phyloP scores from a whole-genome alignment of 2,888 invertebrate genomes.

The Pimpla rufipes region DNA sequence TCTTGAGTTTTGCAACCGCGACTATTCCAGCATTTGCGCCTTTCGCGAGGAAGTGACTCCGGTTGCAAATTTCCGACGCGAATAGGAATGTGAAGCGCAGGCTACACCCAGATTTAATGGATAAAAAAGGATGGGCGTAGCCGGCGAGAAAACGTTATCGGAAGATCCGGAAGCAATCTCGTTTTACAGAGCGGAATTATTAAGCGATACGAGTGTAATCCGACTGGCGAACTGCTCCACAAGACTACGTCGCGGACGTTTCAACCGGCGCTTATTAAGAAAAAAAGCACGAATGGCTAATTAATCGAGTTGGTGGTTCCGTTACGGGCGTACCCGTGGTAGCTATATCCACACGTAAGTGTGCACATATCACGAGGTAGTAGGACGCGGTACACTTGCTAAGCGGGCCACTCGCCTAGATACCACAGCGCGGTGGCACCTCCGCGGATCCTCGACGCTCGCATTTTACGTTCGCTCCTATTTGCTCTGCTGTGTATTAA shows the following conservation, averaged over 20 bases:
- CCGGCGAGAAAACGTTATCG: slow-evolving; percentile 41
- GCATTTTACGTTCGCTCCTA: slow-evolving; percentile 56
- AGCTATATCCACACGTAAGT: slow-evolving; percentile 32
- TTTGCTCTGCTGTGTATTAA: slow-evolving; percentile 31
- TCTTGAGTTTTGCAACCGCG: not conserved
- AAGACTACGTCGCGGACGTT: not conserved
- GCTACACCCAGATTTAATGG: not conserved
- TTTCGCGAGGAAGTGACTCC: too few species aligned
- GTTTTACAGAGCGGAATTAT: slow-evolving; percentile 69
- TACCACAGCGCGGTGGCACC: slow-evolving; percentile 59
- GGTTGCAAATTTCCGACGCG: too few species aligned
- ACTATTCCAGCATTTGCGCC: too few species aligned
- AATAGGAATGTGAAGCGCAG: too few species aligned
- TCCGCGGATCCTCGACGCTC: slow-evolving; percentile 47
- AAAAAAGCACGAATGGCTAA: slow-evolving; percentile 64
- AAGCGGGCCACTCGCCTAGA: slow-evolving; percentile 81
- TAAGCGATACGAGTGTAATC: slow-evolving; percentile 49
- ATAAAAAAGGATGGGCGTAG: not conserved
- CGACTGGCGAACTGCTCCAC: slow-evolving; percentile 17
- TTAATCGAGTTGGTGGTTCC: slow-evolving; percentile 69
- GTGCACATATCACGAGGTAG: slow-evolving; percentile 70
- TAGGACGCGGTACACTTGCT: slow-evolving; percentile 83
- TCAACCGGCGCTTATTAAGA: slow-evolving; percentile 61
- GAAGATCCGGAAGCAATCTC: slow-evolving; percentile 55
- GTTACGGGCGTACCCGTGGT: slow-evolving; percentile 62